A percentile compares a stretch with the other conserved stretches of the same genome.
Evolutionary conservation across 2,113 vertebrate genomes (phyloP).

Genomic region (Pipa parva): DNA sequence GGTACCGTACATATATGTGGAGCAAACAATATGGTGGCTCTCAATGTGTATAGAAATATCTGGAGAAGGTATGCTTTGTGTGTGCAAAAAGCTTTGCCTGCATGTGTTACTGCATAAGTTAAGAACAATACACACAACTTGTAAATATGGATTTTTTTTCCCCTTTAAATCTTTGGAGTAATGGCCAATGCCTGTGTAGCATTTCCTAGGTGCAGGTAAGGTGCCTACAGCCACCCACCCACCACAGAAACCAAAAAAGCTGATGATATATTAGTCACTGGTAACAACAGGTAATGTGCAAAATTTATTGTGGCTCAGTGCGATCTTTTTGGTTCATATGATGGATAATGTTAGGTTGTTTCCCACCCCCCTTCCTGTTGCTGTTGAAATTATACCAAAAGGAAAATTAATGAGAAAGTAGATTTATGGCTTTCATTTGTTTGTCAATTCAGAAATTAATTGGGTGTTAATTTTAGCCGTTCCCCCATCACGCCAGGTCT

Average conservation of each 20-base stretch:
- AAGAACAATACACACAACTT: too few relatives aligned
- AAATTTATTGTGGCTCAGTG: conserved; percentile 83
- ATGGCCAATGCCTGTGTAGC: too few relatives aligned
- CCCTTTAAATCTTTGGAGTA: too few relatives aligned
- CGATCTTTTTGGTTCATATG: conserved; percentile 97
- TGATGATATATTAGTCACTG: conserved; percentile 81
- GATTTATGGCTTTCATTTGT: conserved; percentile 99
- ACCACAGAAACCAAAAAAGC: conserved; percentile 49
- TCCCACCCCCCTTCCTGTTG: conserved; percentile 73
- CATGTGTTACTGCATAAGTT: too few relatives aligned
- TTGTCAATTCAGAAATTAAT: conserved; percentile 99
- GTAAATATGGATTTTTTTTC: too few relatives aligned
- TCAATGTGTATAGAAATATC: too few relatives aligned
- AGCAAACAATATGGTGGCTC: too few relatives aligned
- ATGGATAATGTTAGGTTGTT: conserved; percentile 94
- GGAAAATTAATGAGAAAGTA: conserved; percentile 98
- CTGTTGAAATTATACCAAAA: conserved; percentile 93
- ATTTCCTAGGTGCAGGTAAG: not conserved
- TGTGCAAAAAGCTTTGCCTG: conserved; percentile 12
- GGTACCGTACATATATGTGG: too few relatives aligned
- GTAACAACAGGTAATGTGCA: conserved; percentile 84
- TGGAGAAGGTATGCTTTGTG: too few relatives aligned
- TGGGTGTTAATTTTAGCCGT: conserved; percentile 99
- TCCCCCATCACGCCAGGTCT: conserved; percentile 89
- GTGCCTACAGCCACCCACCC: not conserved